Conservation (phyloP, 2,797 vertebrate genomes). For the Anisognathus igniventris region DNA sequence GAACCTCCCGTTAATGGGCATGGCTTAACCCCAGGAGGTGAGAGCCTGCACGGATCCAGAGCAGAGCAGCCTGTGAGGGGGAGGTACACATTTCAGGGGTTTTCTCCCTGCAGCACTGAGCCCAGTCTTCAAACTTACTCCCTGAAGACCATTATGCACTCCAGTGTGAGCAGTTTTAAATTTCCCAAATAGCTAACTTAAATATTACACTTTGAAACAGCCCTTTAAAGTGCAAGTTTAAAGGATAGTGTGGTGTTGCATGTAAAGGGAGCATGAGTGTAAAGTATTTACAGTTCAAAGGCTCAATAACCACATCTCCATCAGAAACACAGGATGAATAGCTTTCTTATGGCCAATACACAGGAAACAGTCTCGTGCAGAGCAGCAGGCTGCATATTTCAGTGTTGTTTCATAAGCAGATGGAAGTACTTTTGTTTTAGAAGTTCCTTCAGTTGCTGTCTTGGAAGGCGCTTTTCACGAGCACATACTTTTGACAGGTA, state of each 20-base stretch:
- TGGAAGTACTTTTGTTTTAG: constrained; percentile 27
- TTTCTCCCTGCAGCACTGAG: not conserved
- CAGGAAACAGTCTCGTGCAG: not conserved
- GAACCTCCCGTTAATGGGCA: not conserved
- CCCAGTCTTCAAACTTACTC: not conserved
- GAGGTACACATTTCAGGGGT: not conserved
- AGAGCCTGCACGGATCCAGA: not conserved
- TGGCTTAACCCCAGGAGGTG: not conserved
- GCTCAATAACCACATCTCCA: not conserved
- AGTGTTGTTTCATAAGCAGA: not conserved
- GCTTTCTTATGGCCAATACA: not conserved
- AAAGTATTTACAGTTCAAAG: constrained; percentile 22
- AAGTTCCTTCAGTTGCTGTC: not conserved
- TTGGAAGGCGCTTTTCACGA: not conserved
- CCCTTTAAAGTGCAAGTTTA: not conserved
- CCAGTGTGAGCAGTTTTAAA: not conserved
- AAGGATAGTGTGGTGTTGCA: not conserved
- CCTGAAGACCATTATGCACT: not conserved
- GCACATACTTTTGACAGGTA: not conserved
- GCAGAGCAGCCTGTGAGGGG: not conserved
- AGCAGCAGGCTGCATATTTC: not conserved
- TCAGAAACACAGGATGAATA: not conserved
- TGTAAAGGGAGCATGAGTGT: not conserved
- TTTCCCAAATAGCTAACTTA: not conserved
- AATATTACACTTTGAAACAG: not conserved